Evolutionary conservation across 2,888 invertebrate genomes (phyloP), one percentile per base, ranked within the genome.

Genomic region (Resseliella maxima): DNA sequence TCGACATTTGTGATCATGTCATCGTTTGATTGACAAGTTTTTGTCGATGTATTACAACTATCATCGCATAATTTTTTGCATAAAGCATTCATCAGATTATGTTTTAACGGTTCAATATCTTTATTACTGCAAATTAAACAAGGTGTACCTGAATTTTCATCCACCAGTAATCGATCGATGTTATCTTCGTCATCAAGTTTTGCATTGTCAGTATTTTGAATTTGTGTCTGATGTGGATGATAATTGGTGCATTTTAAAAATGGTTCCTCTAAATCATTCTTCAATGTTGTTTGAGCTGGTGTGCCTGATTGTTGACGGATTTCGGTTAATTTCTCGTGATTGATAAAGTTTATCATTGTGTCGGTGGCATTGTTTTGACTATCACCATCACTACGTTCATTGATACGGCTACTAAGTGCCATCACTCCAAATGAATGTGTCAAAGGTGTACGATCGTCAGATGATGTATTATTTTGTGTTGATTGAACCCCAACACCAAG

Each of bases 41-140:
- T 59, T 59, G 45, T 59, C 15, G 45, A 38, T 21, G 45, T 86
- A 24, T 86, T 86, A 86, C 91, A 91, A 83, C 90, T 88, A 18
- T 88, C 89, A 83, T 88, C 89, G 88, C 91, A 91, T 86, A 90
- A 87, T 38, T 89, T 89, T 2, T 88, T 88, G 86, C 91, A 91
- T 88, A 91, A 89, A 87, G 90, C 89, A 85, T 89, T 89, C 31
- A 91, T 88, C 3, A 87, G 86, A 38, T 38, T 38, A 38, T 83
- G 21, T 24, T 36, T 83, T n/a, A 83, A 81, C 81, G 81, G 15
- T 36, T 81, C 24, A 38, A 15, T 81, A 15, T 27, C 31, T 45
- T 85, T 86, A 35, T 88, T 88, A 0, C 87, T 88, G 87, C 90
- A 90, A 27, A 88, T 90, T 50, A 88, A 87, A 85, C 90, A 90